phyloP scores from a whole-genome alignment of 1,140 invertebrate genomes.

The Drosophila novamexicana region DNA sequence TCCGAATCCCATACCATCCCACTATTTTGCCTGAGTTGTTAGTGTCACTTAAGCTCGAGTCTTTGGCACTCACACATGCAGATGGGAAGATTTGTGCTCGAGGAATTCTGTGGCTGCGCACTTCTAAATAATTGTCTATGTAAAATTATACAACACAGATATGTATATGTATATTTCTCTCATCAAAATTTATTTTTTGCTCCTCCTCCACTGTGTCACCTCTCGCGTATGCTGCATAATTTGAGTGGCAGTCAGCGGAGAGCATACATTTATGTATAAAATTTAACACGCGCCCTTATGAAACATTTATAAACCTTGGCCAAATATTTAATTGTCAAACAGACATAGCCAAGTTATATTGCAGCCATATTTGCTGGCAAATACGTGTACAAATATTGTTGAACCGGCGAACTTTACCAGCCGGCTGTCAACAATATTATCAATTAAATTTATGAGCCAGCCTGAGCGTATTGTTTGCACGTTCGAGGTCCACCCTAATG shows the following conservation, averaged over 20 bases:
- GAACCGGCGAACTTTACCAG: not conserved
- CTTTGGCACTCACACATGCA: conserved; percentile 72
- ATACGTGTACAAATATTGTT: conserved; percentile 61
- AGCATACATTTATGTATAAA: conserved; percentile 52
- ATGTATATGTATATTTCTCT: conserved; percentile 1
- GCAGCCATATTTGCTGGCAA: conserved; percentile 43
- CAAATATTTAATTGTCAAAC: conserved; percentile 77
- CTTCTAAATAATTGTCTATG: conserved; percentile 81
- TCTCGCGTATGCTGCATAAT: conserved; percentile 53
- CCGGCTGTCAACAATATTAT: conserved; percentile 71
- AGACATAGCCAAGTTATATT: conserved; percentile 38
- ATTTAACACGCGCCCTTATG: conserved; percentile 38
- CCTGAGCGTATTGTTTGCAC: conserved; percentile 22
- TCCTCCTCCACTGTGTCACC: conserved; percentile 3
- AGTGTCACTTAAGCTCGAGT: conserved; percentile 79
- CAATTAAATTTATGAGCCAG: conserved; percentile 69
- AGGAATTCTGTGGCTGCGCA: conserved; percentile 50
- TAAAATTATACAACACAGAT: conserved; percentile 68
- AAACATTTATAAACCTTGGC: conserved; percentile 74
- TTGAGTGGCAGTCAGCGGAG: conserved; percentile 51
- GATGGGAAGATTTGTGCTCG: conserved; percentile 48
- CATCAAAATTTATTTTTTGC: conserved; percentile 12
- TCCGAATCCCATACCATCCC: conserved; percentile 13
- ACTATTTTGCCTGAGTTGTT: conserved; percentile 48
- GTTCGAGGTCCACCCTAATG: conserved; percentile 30